Evolutionary conservation across 2,797 vertebrate species (phyloP).

Genomic region (Cyclura pinguis): DNA sequence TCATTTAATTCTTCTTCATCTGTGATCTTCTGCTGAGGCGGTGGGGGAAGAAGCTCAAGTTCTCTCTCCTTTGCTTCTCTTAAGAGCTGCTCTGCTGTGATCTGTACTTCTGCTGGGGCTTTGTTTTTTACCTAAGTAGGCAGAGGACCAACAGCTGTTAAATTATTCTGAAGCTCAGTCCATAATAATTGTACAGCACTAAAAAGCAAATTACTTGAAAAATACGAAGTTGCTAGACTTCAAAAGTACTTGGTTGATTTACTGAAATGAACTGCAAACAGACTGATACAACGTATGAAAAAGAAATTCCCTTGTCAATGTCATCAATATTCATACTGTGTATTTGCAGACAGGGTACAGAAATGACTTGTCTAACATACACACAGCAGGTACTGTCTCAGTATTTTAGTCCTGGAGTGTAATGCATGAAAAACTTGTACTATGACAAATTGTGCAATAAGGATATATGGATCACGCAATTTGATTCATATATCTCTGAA

Average conservation of each 20-base stretch:
- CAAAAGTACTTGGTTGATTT: neutral
- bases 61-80: conserved; percentile 96
- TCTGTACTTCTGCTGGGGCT: conserved; percentile 96
- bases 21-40: conserved; percentile 98
- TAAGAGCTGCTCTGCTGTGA: conserved; percentile 96
- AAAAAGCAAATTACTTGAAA: neutral
- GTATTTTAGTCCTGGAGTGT: neutral
- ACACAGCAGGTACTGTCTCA: neutral
- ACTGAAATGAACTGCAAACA: neutral
- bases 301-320: neutral
- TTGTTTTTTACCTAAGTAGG: conserved; percentile 94
- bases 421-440: neutral
- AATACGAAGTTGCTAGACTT: neutral
- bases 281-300: neutral
- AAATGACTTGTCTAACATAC: neutral
- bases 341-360: neutral
- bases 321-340: neutral
- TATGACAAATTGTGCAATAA: neutral
- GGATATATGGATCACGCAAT: neutral
- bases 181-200: neutral
- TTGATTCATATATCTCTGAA: neutral
- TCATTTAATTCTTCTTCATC: conserved; percentile 97
- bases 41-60: conserved; percentile 94
- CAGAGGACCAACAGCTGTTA: conserved; percentile 11
- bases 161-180: neutral